Base-by-base conservation (phyloP, 1,140 invertebrate species). In the Pseudomyrmex flavicornis region DNA sequence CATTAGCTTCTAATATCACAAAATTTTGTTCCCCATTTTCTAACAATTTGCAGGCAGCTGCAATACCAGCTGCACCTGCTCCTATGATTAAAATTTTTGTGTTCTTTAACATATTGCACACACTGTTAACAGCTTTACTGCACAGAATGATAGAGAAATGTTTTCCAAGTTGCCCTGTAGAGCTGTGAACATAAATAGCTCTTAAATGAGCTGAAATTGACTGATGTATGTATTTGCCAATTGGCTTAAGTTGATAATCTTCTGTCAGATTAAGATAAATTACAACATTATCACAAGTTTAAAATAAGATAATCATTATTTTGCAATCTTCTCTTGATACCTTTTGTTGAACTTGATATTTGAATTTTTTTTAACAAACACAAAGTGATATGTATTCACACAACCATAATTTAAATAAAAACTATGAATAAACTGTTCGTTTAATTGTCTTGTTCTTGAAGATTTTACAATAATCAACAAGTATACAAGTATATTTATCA, bases 1-100 rank as follows among this genome's bases (percentile, higher is more conserved):
- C 79, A 83, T 94, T 92, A n/a, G 95, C 96, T 91, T 97, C 96
- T 0, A 97, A 85, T 52, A 96, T 94, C 58, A 95, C 91, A 76
- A 97, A 46, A 87, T 95, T 94, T 10, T 91, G 77, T 26, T 94
- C 89, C 12, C 95, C 95, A 63, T 92, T 93, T 87, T 95, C 90
- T 3, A 94, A 86, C 7, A 96, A 90, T 5, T 91, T 93, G 17
- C 92, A 91, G 0, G 95, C 95, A 1, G 96, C 95, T n/a, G 95
- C 94, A 15, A 95, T 93, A 3, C 96, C 96, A 2, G 96, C 92
- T 1, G 95, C 92, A 0, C 96, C 96, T 54, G 96, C 94, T 15
- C 96, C 96, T 10, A 96, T 87, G 44, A 96, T 95, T 68, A 96
- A 90, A 17, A 96, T 92, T 88, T 91, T 92, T 15, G 84, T 44